Conservation (phyloP, 1,140 invertebrate genomes). For the Centruroides sculpturatus region DNA sequence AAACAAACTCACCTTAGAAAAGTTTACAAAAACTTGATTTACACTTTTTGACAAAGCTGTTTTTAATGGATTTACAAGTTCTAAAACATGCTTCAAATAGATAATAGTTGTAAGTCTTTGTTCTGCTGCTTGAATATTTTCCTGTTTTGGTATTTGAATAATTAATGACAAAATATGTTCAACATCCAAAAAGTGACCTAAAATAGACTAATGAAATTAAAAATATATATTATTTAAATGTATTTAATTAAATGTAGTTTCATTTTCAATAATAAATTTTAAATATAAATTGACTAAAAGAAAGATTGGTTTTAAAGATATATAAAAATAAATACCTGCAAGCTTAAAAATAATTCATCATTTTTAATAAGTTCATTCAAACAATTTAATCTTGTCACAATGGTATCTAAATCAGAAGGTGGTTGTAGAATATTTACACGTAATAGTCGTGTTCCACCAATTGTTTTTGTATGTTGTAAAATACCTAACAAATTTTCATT, state of each 20-base stretch:
- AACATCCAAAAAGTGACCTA: conserved; percentile 42
- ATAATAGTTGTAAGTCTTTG: conserved; percentile 63
- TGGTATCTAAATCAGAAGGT: conserved; percentile 41
- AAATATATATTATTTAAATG: neutral
- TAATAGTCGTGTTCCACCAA: conserved; percentile 55
- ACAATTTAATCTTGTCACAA: conserved; percentile 49
- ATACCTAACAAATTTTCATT: conserved; percentile 47
- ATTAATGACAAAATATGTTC: conserved; percentile 45
- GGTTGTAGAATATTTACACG: conserved; percentile 56
- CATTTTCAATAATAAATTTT: no score
- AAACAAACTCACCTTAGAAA: conserved; percentile 37
- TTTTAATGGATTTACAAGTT: conserved; percentile 48
- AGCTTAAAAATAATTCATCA: conserved; percentile 37
- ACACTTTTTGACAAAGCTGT: conserved; percentile 21
- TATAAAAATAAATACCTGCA: conserved; percentile 25
- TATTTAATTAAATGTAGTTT: no score
- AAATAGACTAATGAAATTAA: conserved; percentile 22
- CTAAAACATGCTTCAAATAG: conserved; percentile 58
- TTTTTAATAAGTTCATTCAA: conserved; percentile 53
- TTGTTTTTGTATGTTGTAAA: conserved; percentile 62
- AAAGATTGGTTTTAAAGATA: no score
- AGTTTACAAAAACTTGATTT: conserved; percentile 42
- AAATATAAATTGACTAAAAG: no score
- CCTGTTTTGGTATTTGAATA: conserved; percentile 39
- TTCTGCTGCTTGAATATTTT: conserved; percentile 44